A percentile compares a stretch with the other conserved stretches of the same genome.
These are phyloP conservation scores for Perizoma affinitatum DNA, from an alignment of 2,888 invertebrate species.

Conservation along the genomic window DNA sequence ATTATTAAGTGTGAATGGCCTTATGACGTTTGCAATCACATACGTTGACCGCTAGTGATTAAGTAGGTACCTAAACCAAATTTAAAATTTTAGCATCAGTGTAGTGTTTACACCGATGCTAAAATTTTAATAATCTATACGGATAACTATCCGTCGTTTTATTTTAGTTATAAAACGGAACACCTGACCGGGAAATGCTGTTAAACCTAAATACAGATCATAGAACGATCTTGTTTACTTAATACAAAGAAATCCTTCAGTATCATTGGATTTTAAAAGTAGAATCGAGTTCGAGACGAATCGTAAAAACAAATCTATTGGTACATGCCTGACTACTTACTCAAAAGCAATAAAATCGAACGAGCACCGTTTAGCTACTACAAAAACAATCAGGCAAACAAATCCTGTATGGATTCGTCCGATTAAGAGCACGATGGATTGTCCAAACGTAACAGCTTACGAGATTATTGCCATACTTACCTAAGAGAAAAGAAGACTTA, in stretches of 20 bases:
- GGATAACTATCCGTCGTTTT: no score
- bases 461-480: constrained; percentile 62
- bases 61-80: not conserved
- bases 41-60: not conserved
- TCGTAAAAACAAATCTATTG: constrained; percentile 51
- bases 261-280: constrained; percentile 54
- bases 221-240: constrained; percentile 43
- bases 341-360: constrained; percentile 57
- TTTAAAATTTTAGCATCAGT: no score
- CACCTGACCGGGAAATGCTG: constrained; percentile 17
- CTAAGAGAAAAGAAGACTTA: constrained; percentile 35
- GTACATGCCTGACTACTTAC: constrained; percentile 25
- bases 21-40: not conserved
- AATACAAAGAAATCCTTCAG: constrained; percentile 59
- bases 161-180: constrained; percentile 1
- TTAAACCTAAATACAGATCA: constrained; percentile 42
- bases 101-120: no score
- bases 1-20: no score
- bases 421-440: constrained; percentile 67
- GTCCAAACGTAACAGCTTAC: constrained; percentile 70
- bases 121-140: no score
- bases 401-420: constrained; percentile 61
- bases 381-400: constrained; percentile 62
- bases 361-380: constrained; percentile 49
- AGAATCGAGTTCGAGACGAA: constrained; percentile 37